Evolutionary conservation across 2,113 vertebrate species (phyloP), one percentile per base, ranked within the genome.

Genomic region (Pelecanus crispus): DNA sequence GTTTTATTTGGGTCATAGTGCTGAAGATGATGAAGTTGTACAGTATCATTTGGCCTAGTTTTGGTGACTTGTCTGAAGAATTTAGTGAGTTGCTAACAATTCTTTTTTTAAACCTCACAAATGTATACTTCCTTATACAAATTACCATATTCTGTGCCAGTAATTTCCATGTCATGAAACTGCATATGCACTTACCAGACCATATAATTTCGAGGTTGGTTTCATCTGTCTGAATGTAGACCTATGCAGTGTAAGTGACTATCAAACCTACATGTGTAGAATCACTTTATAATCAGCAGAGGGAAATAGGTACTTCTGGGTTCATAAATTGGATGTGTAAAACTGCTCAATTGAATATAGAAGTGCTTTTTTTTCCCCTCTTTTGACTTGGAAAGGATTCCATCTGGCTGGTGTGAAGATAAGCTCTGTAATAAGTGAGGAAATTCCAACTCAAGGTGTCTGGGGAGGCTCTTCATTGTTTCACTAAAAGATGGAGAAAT

Each of bases 171-270:
- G 31, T 84, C 8, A 2, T 36, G 52, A 50, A 79, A 73, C n/a
- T 8, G 14, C 20, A 4, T 1, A 0, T 45, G 18, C 14, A 8
- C 9, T 21, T 90, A 16, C 0, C 24, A 40, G 34, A 24, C 34
- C 4, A 1, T 58, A 0, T 24, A 62, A 66, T 6, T 91, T 63
- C 1, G 3, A 61, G 14, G 4, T 4, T 81, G 8, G 6, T 68
- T 42, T 72, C 6, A 72, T 63, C 62, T 93, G 3, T 53, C 11
- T 86, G 55, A 77, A 3, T 42, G 15, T n/a, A n/a, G 45, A 45
- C 9, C 12, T 78, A 7, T 24, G 25, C 21, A 66, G 11, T 83
- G 9, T 63, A 80, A 38, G 58, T 72, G 17, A 7, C 59, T 47
- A 15, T 72, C 31, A 50, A 58, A 45, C 12, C 14, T 34, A 3